Evolutionary conservation across 64 coral and sea anemone species (phyloP), one percentile per base, ranked within the genome.

Genomic region (Pachyseris speciosa): DNA sequence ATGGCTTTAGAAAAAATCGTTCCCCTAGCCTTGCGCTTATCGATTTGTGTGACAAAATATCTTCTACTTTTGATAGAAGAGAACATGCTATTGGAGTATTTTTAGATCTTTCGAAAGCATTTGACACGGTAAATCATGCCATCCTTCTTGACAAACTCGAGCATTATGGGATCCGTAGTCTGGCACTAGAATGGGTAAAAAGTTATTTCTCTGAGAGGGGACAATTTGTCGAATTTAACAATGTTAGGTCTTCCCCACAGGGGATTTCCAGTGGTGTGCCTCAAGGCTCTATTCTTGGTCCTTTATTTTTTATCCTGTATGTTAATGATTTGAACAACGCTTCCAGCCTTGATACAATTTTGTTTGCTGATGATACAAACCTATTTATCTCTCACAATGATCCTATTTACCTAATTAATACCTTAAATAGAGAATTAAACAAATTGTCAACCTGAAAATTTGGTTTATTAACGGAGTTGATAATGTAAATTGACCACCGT

Each of bases 101-200:
- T 38, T 6, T 78, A 5, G 44, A 78, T 7, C 43, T 79, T 22
- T 79, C 75, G 3, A 78, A 78, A 78, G 74, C 74, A 38, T 78
- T 78, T 17, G 74, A 80, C 29, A n/a, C 75, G 26, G 75, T 80
- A 42, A 80, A 80, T 17, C 75, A 81, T 31, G 26, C 17, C 4
- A 80, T 80, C n/a, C 75, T 80, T 20, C 2, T 73, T 37, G 31
- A 12, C 8, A 73, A 73, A 37, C 34, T 73, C 3, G 7, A 73
- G 4, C 2, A 73, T 10, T 73, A 73, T 73, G 69, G 69, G 7
- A 37, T 75, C 3, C 19, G 72, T 9, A 38, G 72, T 43, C 22
- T 75, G 40, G 19, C 38, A 12, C 3, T 26, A 26, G 19, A 75
- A 0, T 75, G 36, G 72, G n/a, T 75, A 22, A 26, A 20, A 45